Evolutionary conservation across 1,140 invertebrate genomes (phyloP).

Genomic region (Megalonaias nervosa): DNA sequence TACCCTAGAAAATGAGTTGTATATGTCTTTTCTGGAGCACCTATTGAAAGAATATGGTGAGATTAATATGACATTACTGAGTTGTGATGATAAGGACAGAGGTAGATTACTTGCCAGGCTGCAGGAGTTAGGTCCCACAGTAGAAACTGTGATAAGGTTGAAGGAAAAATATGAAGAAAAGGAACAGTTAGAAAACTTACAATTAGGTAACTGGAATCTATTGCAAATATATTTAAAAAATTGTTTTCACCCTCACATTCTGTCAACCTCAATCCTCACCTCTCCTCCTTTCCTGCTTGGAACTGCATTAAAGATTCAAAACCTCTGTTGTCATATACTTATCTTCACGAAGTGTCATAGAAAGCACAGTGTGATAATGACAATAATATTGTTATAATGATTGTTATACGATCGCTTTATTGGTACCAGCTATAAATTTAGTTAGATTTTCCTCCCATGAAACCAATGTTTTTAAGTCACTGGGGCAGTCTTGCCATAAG

Average conservation of each 20-base stretch:
- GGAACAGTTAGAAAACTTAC: constrained; percentile 8
- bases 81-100: background rate
- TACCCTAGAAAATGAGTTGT: constrained; percentile 15
- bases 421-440: too few species aligned
- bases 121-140: background rate
- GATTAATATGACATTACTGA: background rate
- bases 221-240: too few species aligned
- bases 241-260: background rate
- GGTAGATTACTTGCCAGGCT: background rate
- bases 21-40: constrained; percentile 3
- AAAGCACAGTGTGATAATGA: too few species aligned
- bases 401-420: too few species aligned
- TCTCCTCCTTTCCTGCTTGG: too few species aligned
- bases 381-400: too few species aligned
- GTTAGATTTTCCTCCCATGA: too few species aligned
- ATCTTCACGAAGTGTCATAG: background rate
- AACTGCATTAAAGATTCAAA: background rate
- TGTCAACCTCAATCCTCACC: background rate
- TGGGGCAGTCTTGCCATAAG: too few species aligned
- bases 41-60: constrained; percentile 2
- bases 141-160: constrained; percentile 1
- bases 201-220: constrained; percentile 3
- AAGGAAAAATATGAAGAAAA: constrained; percentile 24
- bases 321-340: background rate
- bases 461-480: too few species aligned